Percentiles rank a stretch among this genome's conserved stretches.
phyloP scores from a whole-genome alignment of 2,797 vertebrate genomes.

The Sebastes aleutianus region DNA sequence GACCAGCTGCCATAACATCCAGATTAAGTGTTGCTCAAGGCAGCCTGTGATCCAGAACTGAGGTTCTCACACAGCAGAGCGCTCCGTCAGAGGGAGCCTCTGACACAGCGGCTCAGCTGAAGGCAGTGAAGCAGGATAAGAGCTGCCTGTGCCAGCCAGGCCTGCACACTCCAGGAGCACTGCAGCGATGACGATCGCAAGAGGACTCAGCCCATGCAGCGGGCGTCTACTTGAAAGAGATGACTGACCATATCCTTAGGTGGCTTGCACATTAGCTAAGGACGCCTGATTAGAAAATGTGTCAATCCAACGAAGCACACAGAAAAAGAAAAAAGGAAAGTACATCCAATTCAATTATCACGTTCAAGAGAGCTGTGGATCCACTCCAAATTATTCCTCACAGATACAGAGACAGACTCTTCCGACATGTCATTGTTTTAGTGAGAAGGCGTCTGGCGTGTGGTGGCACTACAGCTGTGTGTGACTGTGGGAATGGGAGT shows the following conservation, averaged over 20 bases:
- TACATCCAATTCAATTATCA: slow-evolving; percentile 20
- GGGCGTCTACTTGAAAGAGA: slow-evolving; percentile 42
- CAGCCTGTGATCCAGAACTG: slow-evolving; percentile 54
- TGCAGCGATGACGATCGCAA: slow-evolving; percentile 54
- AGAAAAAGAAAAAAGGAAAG: slow-evolving; percentile 1
- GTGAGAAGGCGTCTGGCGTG: slow-evolving; percentile 52
- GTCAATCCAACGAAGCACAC: neutral
- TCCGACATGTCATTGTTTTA: slow-evolving; percentile 23
- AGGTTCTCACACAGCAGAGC: slow-evolving; percentile 59
- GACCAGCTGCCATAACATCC: slow-evolving; percentile 67
- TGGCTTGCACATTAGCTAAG: neutral
- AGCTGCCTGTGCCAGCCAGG: slow-evolving; percentile 57
- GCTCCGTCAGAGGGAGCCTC: slow-evolving; percentile 46
- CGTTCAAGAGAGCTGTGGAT: slow-evolving; percentile 9
- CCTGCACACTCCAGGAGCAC: slow-evolving; percentile 59
- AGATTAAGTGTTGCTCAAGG: slow-evolving; percentile 59
- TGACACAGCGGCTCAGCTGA: slow-evolving; percentile 69
- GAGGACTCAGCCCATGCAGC: slow-evolving; percentile 47
- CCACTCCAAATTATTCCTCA: slow-evolving; percentile 30
- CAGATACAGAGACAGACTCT: slow-evolving; percentile 20
- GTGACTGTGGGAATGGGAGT: slow-evolving; percentile 44
- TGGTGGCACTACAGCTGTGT: slow-evolving; percentile 48
- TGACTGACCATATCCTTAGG: slow-evolving; percentile 31
- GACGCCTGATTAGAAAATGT: slow-evolving; percentile 7
- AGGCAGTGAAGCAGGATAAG: slow-evolving; percentile 69